Percentiles rank a stretch among this genome's conserved stretches.
phyloP scores from a whole-genome alignment of 2,888 invertebrate species.

The Liposcelis brunnea region DNA sequence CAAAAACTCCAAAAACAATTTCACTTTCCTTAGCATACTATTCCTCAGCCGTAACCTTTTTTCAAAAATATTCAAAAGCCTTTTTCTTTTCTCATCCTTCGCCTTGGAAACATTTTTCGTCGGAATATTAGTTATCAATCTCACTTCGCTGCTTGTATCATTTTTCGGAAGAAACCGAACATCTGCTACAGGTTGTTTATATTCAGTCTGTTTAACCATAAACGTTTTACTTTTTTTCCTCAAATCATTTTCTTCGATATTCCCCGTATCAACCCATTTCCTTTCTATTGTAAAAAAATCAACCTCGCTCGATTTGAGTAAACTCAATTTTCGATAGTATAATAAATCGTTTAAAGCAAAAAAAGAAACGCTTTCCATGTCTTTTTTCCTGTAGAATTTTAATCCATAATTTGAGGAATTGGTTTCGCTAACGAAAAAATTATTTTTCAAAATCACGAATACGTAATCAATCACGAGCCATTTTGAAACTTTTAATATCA shows the following conservation, averaged over 20 bases:
- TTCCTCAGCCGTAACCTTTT: neutral
- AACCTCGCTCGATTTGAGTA: too few relatives aligned
- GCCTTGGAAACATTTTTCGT: too few relatives aligned
- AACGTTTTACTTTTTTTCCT: too few relatives aligned
- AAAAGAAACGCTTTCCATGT: slow-evolving; percentile 3
- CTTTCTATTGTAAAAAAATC: too few relatives aligned
- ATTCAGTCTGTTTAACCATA: neutral
- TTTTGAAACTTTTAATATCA: neutral
- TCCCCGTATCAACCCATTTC: too few relatives aligned
- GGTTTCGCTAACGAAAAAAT: neutral
- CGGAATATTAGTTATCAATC: neutral
- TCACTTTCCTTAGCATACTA: neutral
- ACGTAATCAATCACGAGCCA: neutral
- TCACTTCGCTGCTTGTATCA: neutral
- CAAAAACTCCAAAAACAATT: slow-evolving; percentile 1
- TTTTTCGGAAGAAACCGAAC: slow-evolving; percentile 4
- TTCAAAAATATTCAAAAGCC: neutral
- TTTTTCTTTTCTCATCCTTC: neutral
- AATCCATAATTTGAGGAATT: neutral
- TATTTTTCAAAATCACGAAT: neutral
- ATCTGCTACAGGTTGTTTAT: neutral
- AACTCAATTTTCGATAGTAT: neutral
- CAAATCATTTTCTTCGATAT: too few relatives aligned
- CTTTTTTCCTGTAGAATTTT: neutral
- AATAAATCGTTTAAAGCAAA: neutral